phyloP scores from a whole-genome alignment of 2,113 vertebrate genomes.

The Sinocyclocheilus maitianheensis region DNA sequence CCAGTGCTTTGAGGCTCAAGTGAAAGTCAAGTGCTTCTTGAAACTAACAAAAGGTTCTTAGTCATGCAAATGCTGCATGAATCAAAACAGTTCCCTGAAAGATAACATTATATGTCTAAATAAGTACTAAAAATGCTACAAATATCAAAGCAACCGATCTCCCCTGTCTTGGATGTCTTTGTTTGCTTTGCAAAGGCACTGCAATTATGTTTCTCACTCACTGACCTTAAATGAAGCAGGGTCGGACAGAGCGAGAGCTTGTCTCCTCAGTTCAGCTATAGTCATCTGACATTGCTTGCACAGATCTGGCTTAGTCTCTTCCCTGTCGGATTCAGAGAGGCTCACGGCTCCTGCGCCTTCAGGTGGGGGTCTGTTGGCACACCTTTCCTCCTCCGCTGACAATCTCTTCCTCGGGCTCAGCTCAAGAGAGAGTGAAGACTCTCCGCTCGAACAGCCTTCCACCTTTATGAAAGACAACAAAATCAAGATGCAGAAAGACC shows the following conservation, averaged over 20 bases:
- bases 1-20: constrained; percentile 9
- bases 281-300: constrained; percentile 87
- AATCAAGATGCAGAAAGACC: background rate
- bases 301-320: constrained; percentile 72
- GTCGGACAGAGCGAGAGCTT: constrained; percentile 82
- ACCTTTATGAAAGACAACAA: constrained; percentile 71
- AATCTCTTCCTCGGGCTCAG: constrained; percentile 78
- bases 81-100: background rate
- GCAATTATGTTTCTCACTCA: background rate
- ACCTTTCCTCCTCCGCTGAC: constrained; percentile 77
- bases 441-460: constrained; percentile 79
- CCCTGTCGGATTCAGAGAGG: constrained; percentile 75
- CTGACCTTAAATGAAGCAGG: constrained; percentile 81
- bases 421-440: constrained; percentile 68
- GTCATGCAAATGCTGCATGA: background rate
- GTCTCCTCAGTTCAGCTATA: constrained; percentile 84
- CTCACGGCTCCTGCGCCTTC: constrained; percentile 87
- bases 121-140: background rate
- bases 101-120: background rate
- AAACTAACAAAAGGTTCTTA: constrained; percentile 15
- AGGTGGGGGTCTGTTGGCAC: constrained; percentile 86
- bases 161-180: background rate
- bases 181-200: background rate
- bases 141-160: background rate
- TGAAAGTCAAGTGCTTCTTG: constrained; percentile 39